Percentiles rank a stretch among this genome's conserved stretches.
Evolutionary conservation across 2,888 invertebrate genomes (phyloP).

Genomic region (Hypomecis atomaria): DNA sequence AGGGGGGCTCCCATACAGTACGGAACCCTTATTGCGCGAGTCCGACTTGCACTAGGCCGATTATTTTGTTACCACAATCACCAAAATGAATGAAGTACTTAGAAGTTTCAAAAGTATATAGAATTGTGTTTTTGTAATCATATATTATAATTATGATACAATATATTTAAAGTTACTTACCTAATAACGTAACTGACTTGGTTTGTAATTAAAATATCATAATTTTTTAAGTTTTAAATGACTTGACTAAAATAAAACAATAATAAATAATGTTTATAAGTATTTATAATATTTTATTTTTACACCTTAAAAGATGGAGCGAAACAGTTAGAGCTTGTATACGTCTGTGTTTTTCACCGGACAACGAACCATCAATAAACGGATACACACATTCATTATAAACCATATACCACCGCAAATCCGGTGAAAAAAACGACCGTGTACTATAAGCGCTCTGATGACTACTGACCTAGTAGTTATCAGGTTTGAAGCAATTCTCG

Average conservation of each 20-base stretch:
- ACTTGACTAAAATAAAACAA: constrained; percentile 12
- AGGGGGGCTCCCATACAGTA: too few relatives aligned
- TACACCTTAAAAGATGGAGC: neutral
- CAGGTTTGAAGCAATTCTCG: too few relatives aligned
- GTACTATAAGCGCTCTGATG: too few relatives aligned
- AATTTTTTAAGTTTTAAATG: constrained; percentile 11
- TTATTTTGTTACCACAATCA: constrained; percentile 9
- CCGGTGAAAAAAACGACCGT: too few relatives aligned
- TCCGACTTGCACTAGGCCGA: too few relatives aligned
- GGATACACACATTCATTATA: too few relatives aligned
- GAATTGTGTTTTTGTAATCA: neutral
- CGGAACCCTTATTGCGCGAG: too few relatives aligned
- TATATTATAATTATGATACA: neutral
- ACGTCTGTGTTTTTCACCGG: too few relatives aligned
- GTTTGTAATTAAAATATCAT: constrained; percentile 6
- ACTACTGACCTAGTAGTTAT: too few relatives aligned
- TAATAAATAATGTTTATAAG: constrained; percentile 3
- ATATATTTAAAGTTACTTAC: neutral
- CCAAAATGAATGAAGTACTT: constrained; percentile 17
- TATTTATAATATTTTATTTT: constrained; percentile 8
- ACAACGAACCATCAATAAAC: too few relatives aligned
- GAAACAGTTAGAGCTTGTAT: too few relatives aligned
- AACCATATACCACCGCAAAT: too few relatives aligned
- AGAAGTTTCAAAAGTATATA: constrained; percentile 3
- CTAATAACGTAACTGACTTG: neutral